Evolutionary conservation across 2,888 invertebrate genomes (phyloP).

Genomic region (Globia sparganii): DNA sequence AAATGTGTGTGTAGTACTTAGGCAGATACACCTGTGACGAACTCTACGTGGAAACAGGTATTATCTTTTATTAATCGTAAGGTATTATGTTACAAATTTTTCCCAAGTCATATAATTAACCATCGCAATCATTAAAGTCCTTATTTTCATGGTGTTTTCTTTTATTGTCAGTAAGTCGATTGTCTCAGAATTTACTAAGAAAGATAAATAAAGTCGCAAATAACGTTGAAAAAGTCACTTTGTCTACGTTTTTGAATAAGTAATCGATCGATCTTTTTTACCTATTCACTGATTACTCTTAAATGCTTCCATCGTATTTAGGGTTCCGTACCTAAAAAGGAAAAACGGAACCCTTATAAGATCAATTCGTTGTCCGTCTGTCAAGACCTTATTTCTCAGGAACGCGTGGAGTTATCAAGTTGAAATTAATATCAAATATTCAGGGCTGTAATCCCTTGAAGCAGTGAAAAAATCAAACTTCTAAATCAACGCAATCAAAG

Average conservation of each 20-base stretch:
- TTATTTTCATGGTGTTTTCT: background rate
- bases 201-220: constrained; percentile 13
- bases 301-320: constrained; percentile 3
- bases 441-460: no score
- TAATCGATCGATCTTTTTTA: constrained; percentile 32
- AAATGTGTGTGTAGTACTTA: background rate
- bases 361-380: no score
- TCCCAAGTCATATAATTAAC: background rate
- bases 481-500: no score
- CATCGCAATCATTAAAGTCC: background rate
- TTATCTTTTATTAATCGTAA: no score
- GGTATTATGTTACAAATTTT: background rate
- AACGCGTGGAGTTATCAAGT: no score
- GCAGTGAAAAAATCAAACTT: no score
- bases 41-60: background rate
- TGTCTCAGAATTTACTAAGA: background rate
- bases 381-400: no score
- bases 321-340: no score
- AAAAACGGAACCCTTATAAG: no score
- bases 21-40: background rate
- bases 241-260: background rate
- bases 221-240: constrained; percentile 10
- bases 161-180: no score
- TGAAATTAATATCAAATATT: no score
- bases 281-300: constrained; percentile 16